Evolutionary conservation across 2,888 invertebrate species (phyloP), one percentile per base, ranked within the genome.

Genomic region (Aphrophora alni): DNA sequence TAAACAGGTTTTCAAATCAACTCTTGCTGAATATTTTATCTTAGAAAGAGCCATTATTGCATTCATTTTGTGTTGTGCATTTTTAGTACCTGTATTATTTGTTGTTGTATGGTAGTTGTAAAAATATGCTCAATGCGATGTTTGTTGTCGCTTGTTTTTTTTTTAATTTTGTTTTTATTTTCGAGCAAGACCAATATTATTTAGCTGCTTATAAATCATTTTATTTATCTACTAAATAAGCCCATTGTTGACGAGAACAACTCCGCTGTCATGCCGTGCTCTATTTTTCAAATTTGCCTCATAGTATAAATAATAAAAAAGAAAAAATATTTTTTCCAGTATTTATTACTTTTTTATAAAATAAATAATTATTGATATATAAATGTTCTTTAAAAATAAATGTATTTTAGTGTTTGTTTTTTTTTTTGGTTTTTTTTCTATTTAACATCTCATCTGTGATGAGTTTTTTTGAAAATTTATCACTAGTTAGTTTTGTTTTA

Each of bases 271-370:
- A 78, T 77, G 68, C 68, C 69, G 51, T 77, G 27, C 26, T 59
- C 59, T 12, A 44, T 21, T 59, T 44, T 59, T 59, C 74, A 25
- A 68, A 59, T 59, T 59, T 74, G 78, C 78, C 78, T 79, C 78
- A 74, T 78, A 78, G 81, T 79, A 77, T 77, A 77, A 81, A 84
- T 77, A 80, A 77, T 78, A 80, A 77, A 81, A 80, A 82, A 78
- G 75, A 81, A 80, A 81, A 77, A 82, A 83, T 82, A 84, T 83
- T 83, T 84, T 83, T 84, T 82, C 82, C 83, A 83, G 83, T 84
- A 83, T 83, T 83, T 84, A 82, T 84, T 84, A 84, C 83, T 83
- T 84, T 84, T 84, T 83, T 83, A 84, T 81, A 83, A 81, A 83
- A 79, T 79, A 82, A 83, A 80, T 79, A 83, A 82, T 82, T 82